Evolutionary conservation across 1,140 invertebrate species (phyloP).

Genomic region (Campodea augens): DNA sequence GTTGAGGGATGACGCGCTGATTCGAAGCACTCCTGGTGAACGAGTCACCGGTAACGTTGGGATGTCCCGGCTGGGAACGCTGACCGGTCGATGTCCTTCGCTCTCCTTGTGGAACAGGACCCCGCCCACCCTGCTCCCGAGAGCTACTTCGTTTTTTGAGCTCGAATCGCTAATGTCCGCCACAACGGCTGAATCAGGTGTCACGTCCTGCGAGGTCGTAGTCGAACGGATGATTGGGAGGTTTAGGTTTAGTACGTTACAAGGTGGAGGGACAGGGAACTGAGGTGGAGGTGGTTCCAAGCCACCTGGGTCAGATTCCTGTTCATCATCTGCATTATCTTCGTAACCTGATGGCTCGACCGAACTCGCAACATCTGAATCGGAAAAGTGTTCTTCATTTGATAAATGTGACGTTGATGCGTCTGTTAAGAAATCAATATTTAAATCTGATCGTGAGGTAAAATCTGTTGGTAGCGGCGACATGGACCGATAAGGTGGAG

Average conservation of each 20-base stretch:
- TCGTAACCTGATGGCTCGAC: constrained; percentile 2
- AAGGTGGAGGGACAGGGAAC: not conserved
- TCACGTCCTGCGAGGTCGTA: constrained; percentile 8
- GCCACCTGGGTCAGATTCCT: constrained; percentile 4
- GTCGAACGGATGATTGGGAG: not conserved
- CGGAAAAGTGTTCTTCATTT: not conserved
- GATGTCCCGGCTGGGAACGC: not conserved
- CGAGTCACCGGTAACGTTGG: constrained; percentile 6
- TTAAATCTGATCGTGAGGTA: constrained; percentile 2
- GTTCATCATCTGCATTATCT: constrained; percentile 3
- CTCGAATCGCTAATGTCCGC: constrained; percentile 7
- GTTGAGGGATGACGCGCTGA: constrained; percentile 9
- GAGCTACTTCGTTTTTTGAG: constrained; percentile 4
- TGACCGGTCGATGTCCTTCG: not conserved
- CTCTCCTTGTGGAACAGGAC: not conserved
- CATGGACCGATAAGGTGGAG: not conserved
- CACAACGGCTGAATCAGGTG: constrained; percentile 12
- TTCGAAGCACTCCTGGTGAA: constrained; percentile 7
- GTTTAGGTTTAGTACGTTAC: not conserved
- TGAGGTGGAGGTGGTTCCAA: not conserved
- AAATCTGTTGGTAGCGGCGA: not conserved
- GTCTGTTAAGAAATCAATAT: constrained; percentile 8
- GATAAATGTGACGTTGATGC: not conserved
- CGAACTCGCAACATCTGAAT: not conserved
- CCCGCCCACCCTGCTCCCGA: not conserved